Percentiles rank a stretch among this genome's conserved stretches.
Conservation (phyloP, 35 echinoderm and acorn worm genomes). For the Eucidaris tribuloides region DNA sequence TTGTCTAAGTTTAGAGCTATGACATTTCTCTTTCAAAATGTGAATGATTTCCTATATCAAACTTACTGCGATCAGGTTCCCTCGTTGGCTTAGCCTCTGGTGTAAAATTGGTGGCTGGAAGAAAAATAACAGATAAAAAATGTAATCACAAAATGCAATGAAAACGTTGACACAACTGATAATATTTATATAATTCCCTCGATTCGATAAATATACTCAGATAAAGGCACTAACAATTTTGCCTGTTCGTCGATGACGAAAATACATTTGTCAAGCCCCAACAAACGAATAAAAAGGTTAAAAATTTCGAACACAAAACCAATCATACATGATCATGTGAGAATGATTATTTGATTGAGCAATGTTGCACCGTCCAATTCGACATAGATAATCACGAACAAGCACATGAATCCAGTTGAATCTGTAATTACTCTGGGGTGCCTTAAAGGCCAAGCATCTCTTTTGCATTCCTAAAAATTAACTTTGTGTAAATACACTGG, state of each 20-base stretch:
- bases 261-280: not conserved
- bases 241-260: too few species aligned
- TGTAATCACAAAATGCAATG: not conserved
- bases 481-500: too few species aligned
- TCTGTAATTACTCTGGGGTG: too few species aligned
- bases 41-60: not conserved
- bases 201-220: not conserved
- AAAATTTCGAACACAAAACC: not conserved
- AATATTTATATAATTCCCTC: not conserved
- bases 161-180: not conserved
- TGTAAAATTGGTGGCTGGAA: slow-evolving; percentile 1
- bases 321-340: too few species aligned
- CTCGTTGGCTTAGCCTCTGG: not conserved
- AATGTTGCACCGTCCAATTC: too few species aligned
- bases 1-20: not conserved
- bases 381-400: too few species aligned
- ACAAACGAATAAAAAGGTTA: not conserved
- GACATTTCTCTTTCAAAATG: not conserved
- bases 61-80: slow-evolving; percentile 3
- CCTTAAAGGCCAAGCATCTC: too few species aligned
- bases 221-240: too few species aligned
- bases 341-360: too few species aligned
- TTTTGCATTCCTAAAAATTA: too few species aligned
- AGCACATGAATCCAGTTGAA: too few species aligned
- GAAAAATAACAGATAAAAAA: not conserved